These are phyloP conservation scores for Talpa occidentalis DNA, from an alignment of 2,113 vertebrate species.

Conservation along the genomic window DNA sequence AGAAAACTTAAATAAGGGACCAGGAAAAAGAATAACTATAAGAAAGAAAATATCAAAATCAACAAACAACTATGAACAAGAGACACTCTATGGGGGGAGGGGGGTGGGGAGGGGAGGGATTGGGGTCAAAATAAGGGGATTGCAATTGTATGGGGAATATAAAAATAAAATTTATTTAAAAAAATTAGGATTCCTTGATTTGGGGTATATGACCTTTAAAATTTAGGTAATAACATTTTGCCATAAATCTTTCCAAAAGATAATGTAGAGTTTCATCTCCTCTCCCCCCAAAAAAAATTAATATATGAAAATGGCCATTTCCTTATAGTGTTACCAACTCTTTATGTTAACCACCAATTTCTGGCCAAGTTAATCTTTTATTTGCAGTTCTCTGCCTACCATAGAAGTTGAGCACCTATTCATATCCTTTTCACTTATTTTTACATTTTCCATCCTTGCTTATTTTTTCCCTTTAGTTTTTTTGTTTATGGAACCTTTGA, in stretches of 20 bases:
- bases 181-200: background rate
- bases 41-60: too few relatives aligned
- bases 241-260: background rate
- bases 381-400: background rate
- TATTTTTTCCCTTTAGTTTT: background rate
- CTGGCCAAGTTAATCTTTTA: slow-evolving; percentile 5
- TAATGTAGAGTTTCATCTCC: background rate
- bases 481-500: background rate
- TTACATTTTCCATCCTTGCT: background rate
- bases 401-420: background rate
- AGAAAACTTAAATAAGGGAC: too few relatives aligned
- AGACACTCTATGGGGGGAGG: too few relatives aligned
- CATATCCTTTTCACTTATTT: slow-evolving; percentile 4
- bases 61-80: too few relatives aligned
- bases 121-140: too few relatives aligned
- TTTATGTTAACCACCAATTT: background rate
- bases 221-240: background rate
- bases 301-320: background rate
- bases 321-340: background rate
- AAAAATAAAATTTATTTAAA: too few relatives aligned
- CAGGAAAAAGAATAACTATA: too few relatives aligned
- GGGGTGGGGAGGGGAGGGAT: too few relatives aligned
- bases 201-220: background rate
- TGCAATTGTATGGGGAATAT: too few relatives aligned
- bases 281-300: background rate